Percentiles rank a stretch among this genome's conserved stretches.
These are phyloP conservation scores for Archaeoteleia sp. DNA, from an alignment of 2,888 invertebrate species.

Conservation along the genomic window DNA sequence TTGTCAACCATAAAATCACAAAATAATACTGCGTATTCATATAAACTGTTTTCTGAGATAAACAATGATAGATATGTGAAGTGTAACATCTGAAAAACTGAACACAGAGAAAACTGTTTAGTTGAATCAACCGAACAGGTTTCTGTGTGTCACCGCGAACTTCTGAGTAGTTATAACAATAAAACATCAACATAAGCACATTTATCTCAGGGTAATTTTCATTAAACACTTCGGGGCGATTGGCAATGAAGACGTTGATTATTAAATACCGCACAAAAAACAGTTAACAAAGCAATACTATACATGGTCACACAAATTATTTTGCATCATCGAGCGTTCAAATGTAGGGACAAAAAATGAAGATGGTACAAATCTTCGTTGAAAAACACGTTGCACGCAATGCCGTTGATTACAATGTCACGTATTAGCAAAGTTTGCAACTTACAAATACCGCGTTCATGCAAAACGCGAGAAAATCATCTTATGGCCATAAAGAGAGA, in stretches of 20 bases:
- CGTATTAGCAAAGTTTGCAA: conserved; percentile 16
- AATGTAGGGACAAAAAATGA: neutral
- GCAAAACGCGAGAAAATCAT: conserved; percentile 40
- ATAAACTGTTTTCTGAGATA: too few relatives aligned
- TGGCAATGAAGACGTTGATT: neutral
- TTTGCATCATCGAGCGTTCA: neutral
- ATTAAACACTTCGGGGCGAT: neutral
- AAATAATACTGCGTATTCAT: too few relatives aligned
- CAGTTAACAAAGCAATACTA: neutral
- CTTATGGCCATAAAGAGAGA: conserved; percentile 15
- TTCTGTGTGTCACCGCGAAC: too few relatives aligned
- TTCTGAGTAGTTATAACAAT: too few relatives aligned
- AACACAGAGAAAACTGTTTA: too few relatives aligned
- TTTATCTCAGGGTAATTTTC: neutral
- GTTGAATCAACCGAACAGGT: too few relatives aligned
- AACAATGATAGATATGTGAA: too few relatives aligned
- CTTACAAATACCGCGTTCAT: conserved; percentile 11
- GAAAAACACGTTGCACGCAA: neutral
- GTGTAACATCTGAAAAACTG: too few relatives aligned
- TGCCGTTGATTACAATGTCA: conserved; percentile 38
- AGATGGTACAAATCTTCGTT: neutral
- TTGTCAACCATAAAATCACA: too few relatives aligned
- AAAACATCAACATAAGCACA: too few relatives aligned
- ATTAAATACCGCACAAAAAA: neutral
- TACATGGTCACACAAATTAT: neutral